Percentiles rank a stretch among this genome's conserved stretches.
Evolutionary conservation across 2,888 invertebrate species (phyloP).

Genomic region (Dasysyrphus tricinctus): DNA sequence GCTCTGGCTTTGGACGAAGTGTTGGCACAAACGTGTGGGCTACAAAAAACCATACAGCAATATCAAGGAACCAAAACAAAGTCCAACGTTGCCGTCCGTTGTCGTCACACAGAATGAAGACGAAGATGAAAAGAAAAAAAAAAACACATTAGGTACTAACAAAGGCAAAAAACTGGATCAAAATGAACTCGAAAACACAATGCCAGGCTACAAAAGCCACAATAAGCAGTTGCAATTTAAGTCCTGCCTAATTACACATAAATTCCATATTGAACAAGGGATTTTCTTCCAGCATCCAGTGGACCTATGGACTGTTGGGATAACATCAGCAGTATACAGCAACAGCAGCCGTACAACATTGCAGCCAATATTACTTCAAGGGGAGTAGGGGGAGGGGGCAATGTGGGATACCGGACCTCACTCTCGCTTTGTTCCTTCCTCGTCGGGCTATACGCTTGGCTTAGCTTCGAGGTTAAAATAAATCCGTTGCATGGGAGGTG

Average conservation of each 20-base stretch:
- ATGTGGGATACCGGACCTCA: conserved; percentile 42
- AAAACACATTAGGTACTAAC: neutral
- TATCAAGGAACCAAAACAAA: conserved; percentile 45
- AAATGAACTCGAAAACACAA: conserved; percentile 61
- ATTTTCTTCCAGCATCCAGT: conserved; percentile 33
- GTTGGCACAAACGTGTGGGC: conserved; percentile 47
- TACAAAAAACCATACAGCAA: conserved; percentile 39
- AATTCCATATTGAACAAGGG: conserved; percentile 74
- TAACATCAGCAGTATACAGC: conserved; percentile 35
- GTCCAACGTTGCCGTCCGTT: conserved; percentile 3
- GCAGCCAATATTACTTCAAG: conserved; percentile 61
- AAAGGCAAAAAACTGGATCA: conserved; percentile 22
- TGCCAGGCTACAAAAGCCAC: conserved; percentile 66
- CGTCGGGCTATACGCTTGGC: conserved; percentile 36
- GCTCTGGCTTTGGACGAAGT: conserved; percentile 15
- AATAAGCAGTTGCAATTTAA: conserved; percentile 74
- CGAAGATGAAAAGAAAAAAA: neutral
- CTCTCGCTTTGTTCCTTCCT: conserved; percentile 10
- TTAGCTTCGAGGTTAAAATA: conserved; percentile 53
- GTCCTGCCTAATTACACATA: conserved; percentile 74
- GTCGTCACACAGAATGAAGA: conserved; percentile 14
- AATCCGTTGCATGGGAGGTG: conserved; percentile 60
- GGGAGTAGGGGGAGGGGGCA: conserved; percentile 32
- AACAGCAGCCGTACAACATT: conserved; percentile 59
- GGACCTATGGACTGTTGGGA: conserved; percentile 26